Percentiles rank a stretch among this genome's conserved stretches.
These are phyloP conservation scores for Trypoxylus dichotomus DNA, from an alignment of 1,140 invertebrate genomes.

Conservation along the genomic window DNA sequence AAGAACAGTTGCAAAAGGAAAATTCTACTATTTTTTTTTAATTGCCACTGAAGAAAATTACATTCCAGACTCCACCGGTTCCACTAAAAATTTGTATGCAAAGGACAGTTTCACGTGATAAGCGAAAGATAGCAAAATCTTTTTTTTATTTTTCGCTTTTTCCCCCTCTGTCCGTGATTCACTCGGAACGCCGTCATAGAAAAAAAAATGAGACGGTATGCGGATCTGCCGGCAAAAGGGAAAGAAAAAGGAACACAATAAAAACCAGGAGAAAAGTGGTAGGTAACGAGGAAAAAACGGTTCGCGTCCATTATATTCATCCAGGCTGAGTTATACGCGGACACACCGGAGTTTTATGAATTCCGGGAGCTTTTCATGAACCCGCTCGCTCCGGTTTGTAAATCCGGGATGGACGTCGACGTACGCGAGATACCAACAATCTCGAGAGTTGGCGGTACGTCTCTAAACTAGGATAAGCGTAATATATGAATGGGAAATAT, in stretches of 20 bases:
- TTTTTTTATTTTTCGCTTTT: background rate
- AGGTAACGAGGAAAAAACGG: background rate
- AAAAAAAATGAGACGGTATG: background rate
- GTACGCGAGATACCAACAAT: too few species aligned
- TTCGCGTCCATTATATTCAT: background rate
- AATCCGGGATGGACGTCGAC: background rate
- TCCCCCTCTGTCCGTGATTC: background rate
- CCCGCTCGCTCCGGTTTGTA: background rate
- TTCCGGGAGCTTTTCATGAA: background rate
- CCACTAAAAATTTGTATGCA: background rate
- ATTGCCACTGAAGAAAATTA: background rate
- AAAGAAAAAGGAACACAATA: background rate
- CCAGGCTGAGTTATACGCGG: background rate
- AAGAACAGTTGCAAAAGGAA: background rate
- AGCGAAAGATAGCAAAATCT: background rate
- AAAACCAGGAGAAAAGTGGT: background rate
- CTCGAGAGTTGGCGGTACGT: too few species aligned
- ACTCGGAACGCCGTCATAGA: background rate
- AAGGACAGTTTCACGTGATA: background rate
- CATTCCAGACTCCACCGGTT: background rate
- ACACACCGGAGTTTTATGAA: slow-evolving; percentile 1
- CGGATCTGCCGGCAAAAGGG: background rate
- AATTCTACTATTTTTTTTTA: background rate
- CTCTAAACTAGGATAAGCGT: too few species aligned
- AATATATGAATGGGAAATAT: too few species aligned